Evolutionary conservation across 1,140 invertebrate species (phyloP).

Genomic region (Bombus difficillimus): DNA sequence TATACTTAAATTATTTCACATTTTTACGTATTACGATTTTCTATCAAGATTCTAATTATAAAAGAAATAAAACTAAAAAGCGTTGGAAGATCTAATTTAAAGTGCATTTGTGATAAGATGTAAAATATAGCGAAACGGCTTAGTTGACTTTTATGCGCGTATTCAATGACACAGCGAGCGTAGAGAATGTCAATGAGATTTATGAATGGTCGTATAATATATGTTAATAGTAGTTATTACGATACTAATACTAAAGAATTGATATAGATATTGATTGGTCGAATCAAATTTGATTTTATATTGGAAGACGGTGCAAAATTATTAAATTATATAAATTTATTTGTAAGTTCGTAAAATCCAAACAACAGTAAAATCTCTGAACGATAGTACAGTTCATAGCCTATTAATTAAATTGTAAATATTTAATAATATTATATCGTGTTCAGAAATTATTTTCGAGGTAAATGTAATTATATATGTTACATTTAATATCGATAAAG

Average conservation of each 20-base stretch:
- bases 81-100: not conserved
- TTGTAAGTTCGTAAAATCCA: no score
- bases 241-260: not conserved
- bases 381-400: not conserved
- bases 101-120: not conserved
- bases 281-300: not conserved
- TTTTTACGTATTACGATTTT: not conserved
- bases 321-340: not conserved
- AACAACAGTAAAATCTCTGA: not conserved
- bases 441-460: not conserved
- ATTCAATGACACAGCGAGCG: not conserved
- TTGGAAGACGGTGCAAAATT: not conserved
- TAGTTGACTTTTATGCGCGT: not conserved
- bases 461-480: not conserved
- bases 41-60: not conserved
- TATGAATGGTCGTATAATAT: constrained; percentile 29
- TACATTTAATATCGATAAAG: no score
- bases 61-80: no score
- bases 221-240: not conserved
- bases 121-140: constrained; percentile 6
- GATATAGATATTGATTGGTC: not conserved
- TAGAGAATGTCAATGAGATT: constrained; percentile 25
- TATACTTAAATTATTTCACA: not conserved
- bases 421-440: not conserved
- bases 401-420: not conserved